These are phyloP conservation scores for Oscheius sp. DNA, from an alignment of 1,140 invertebrate genomes.

Conservation along the genomic window DNA sequence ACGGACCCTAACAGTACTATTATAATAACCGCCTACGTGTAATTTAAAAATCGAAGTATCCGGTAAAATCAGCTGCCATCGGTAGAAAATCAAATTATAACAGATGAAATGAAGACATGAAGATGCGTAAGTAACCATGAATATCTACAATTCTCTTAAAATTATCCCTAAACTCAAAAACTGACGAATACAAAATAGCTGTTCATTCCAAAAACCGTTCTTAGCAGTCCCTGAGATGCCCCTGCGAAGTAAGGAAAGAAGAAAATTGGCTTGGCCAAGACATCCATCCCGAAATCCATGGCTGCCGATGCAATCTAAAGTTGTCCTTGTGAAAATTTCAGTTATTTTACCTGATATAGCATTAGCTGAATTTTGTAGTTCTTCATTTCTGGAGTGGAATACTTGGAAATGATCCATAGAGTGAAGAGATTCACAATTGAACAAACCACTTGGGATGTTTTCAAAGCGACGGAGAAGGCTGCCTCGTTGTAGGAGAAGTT, in stretches of 20 bases:
- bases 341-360: background rate
- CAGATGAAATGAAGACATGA: background rate
- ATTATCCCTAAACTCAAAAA: background rate
- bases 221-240: background rate
- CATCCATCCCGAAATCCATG: background rate
- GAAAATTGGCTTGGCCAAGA: background rate
- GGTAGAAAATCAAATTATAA: background rate
- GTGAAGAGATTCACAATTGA: background rate
- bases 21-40: too few species aligned
- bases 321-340: background rate
- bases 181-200: background rate
- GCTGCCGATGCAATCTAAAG: background rate
- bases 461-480: background rate
- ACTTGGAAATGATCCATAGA: background rate
- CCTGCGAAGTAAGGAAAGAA: background rate
- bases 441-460: background rate
- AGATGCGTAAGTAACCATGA: background rate
- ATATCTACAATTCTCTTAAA: background rate
- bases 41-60: background rate
- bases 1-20: too few species aligned
- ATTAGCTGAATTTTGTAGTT: background rate
- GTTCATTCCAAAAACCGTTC: background rate
- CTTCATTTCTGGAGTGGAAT: background rate
- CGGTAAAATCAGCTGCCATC: background rate
- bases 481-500: background rate